phyloP scores from a whole-genome alignment of 2,797 vertebrate species.

The Tragopan temminckii region DNA sequence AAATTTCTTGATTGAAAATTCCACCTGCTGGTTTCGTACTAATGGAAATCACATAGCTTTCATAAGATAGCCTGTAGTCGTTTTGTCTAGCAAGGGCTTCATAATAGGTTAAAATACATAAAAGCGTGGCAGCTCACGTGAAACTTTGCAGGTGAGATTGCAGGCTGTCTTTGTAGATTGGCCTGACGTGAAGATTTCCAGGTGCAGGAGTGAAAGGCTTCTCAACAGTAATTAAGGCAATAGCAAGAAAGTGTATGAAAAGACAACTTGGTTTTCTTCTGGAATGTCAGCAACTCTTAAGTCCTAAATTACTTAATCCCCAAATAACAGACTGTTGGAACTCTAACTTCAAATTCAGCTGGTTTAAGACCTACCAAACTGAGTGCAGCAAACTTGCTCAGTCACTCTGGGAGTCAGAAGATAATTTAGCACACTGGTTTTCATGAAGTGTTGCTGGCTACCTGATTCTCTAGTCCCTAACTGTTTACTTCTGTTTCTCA shows the following conservation, averaged over 20 bases:
- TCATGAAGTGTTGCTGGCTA: background rate
- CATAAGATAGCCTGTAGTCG: background rate
- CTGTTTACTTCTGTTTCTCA: background rate
- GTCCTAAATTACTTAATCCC: background rate
- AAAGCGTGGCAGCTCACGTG: background rate
- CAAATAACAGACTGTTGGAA: background rate
- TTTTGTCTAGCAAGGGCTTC: fast-evolving
- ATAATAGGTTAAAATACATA: background rate
- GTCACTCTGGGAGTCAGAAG: background rate
- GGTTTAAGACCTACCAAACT: background rate
- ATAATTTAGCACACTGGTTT: background rate
- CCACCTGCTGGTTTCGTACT: background rate
- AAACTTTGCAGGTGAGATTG: background rate
- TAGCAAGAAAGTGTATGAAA: background rate
- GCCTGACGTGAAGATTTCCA: background rate
- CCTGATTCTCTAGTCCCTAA: background rate
- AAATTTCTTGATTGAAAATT: background rate
- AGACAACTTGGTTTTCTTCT: background rate
- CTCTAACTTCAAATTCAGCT: background rate
- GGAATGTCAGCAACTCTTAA: background rate
- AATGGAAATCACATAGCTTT: background rate
- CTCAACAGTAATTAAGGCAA: background rate
- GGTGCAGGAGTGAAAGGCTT: background rate
- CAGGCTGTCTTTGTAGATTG: background rate
- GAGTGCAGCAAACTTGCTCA: background rate